Evolutionary conservation across 2,797 vertebrate genomes (phyloP).

Genomic region (Bradypodion ventrale): DNA sequence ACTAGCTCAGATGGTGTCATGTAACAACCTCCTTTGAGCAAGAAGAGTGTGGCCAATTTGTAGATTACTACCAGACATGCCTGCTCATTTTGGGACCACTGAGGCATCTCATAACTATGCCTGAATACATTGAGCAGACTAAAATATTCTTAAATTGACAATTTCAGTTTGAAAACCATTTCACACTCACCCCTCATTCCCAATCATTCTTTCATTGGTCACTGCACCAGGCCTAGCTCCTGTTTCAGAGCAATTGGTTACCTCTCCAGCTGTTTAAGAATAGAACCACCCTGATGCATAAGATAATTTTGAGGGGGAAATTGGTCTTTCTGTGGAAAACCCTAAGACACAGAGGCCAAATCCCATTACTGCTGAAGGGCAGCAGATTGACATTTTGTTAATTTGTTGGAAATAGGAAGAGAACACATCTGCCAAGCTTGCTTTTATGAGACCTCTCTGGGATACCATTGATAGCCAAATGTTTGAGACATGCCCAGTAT

Average conservation of each 20-base stretch:
- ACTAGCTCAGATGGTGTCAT: slow-evolving; percentile 20
- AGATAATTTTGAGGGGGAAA: not conserved
- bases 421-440: not conserved
- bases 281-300: not conserved
- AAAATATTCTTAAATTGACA: slow-evolving; percentile 40
- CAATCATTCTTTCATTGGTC: slow-evolving; percentile 39
- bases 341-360: not conserved
- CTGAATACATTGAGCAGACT: slow-evolving; percentile 30
- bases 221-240: slow-evolving; percentile 41
- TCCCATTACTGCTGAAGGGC: not conserved
- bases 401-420: slow-evolving; percentile 5
- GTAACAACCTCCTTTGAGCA: slow-evolving; percentile 20
- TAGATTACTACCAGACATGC: slow-evolving; percentile 17
- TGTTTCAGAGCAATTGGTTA: slow-evolving; percentile 46
- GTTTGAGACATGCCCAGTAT: not conserved
- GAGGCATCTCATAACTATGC: not conserved
- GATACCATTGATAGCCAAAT: not conserved
- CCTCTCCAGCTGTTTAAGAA: slow-evolving; percentile 35
- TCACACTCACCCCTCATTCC: slow-evolving; percentile 36
- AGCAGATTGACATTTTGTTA: slow-evolving; percentile 6
- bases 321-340: not conserved
- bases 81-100: slow-evolving; percentile 27
- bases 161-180: slow-evolving; percentile 41
- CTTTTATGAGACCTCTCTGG: not conserved
- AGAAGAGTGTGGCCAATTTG: slow-evolving; percentile 38